Evolutionary conservation across 2,888 invertebrate genomes (phyloP).

Genomic region (Eubasilissa splendida): DNA sequence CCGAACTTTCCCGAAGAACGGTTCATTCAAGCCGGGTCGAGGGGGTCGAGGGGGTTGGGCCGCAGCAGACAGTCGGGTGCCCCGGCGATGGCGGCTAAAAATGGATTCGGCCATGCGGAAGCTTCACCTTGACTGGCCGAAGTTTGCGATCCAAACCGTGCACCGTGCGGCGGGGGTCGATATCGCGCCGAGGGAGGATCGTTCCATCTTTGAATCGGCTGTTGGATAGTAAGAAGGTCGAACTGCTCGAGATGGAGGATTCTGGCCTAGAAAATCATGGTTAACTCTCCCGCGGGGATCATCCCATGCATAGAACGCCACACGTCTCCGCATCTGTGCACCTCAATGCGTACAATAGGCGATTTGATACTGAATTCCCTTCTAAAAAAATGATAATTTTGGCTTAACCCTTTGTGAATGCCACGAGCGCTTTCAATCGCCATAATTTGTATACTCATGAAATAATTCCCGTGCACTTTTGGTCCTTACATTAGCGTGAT

Average conservation of each 20-base stretch:
- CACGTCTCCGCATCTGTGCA: no score
- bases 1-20: conserved; percentile 59
- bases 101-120: conserved; percentile 57
- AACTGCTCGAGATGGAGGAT: background rate
- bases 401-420: no score
- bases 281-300: no score
- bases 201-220: conserved; percentile 35
- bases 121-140: conserved; percentile 48
- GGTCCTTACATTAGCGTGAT: no score
- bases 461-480: no score
- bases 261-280: no score
- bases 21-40: conserved; percentile 65
- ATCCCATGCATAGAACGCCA: no score
- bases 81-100: conserved; percentile 46
- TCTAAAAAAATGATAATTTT: no score
- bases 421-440: no score
- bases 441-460: no score
- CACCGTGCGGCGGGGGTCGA: conserved; percentile 60
- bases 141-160: conserved; percentile 33
- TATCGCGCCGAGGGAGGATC: conserved; percentile 60
- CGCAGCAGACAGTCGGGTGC: conserved; percentile 39
- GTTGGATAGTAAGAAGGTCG: background rate
- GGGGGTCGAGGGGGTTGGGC: conserved; percentile 19
- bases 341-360: no score
- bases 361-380: no score